phyloP scores from a whole-genome alignment of 2,113 vertebrate species.

The Laterallus jamaicensis region DNA sequence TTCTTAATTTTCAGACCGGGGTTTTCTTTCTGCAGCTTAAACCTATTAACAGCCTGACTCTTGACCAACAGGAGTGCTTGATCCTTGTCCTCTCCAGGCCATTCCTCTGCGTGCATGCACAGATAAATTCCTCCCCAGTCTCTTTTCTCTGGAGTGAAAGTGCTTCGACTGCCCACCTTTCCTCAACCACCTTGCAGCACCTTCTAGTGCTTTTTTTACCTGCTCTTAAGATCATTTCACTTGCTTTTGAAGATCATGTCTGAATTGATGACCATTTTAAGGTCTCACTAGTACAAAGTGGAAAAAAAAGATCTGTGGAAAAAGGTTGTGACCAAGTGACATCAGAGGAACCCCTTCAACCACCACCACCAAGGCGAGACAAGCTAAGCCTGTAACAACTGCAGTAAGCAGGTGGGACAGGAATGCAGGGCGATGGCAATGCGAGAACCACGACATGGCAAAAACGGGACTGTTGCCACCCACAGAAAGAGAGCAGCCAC shows the following conservation, averaged over 20 bases:
- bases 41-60: slow-evolving; percentile 56
- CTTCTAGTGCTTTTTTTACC: neutral
- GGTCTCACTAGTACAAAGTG: neutral
- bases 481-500: neutral
- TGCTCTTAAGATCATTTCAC: neutral
- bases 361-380: neutral
- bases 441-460: neutral
- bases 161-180: neutral
- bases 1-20: slow-evolving; percentile 39
- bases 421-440: neutral
- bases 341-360: neutral
- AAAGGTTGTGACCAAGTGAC: neutral
- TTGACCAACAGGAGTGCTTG: slow-evolving; percentile 46
- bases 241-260: neutral
- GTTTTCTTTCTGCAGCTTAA: slow-evolving; percentile 28
- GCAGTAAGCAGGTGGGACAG: neutral
- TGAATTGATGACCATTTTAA: neutral
- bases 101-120: neutral
- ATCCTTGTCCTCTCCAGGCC: slow-evolving; percentile 30
- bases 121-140: neutral
- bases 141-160: neutral
- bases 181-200: neutral
- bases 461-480: neutral
- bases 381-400: neutral
- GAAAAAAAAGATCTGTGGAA: neutral